Conservation (phyloP, 2,797 vertebrate genomes). For the Oryzias dopingdopingensis region DNA sequence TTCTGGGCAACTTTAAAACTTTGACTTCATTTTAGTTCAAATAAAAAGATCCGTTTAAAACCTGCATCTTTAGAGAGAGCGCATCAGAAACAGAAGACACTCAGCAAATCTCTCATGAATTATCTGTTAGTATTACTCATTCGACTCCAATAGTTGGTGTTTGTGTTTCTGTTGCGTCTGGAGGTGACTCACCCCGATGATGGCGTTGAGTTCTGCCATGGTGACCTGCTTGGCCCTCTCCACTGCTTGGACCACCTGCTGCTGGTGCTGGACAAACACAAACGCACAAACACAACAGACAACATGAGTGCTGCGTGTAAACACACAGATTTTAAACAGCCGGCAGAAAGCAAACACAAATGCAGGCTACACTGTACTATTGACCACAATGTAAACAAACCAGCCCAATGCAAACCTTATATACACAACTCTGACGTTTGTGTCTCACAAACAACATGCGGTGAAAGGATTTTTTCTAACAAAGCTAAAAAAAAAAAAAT, state of each 20-base stretch:
- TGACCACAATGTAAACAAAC: neutral
- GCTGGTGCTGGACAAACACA: slow-evolving; percentile 65
- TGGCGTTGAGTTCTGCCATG: slow-evolving; percentile 96
- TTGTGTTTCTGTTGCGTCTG: slow-evolving; percentile 18
- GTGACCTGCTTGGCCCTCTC: slow-evolving; percentile 92
- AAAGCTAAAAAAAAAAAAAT: too few relatives aligned
- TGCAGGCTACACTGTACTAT: neutral
- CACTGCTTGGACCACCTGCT: slow-evolving; percentile 80
- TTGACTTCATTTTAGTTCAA: too few relatives aligned
- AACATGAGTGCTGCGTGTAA: slow-evolving; percentile 4
- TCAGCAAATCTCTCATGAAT: neutral
- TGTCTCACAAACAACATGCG: neutral
- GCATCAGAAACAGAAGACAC: neutral
- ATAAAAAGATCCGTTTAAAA: neutral
- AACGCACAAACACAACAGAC: slow-evolving; percentile 17
- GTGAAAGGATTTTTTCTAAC: too few relatives aligned
- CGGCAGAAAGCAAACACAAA: neutral
- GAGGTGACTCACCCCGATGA: slow-evolving; percentile 87
- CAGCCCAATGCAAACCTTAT: neutral
- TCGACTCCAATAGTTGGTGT: slow-evolving; percentile 1
- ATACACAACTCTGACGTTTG: neutral
- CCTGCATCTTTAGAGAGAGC: too few relatives aligned
- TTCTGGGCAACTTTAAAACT: too few relatives aligned
- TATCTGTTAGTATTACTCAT: slow-evolving; percentile 4
- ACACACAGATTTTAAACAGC: slow-evolving; percentile 10